Conservation (phyloP, 2,113 vertebrate genomes). For the Elephas maximus region DNA sequence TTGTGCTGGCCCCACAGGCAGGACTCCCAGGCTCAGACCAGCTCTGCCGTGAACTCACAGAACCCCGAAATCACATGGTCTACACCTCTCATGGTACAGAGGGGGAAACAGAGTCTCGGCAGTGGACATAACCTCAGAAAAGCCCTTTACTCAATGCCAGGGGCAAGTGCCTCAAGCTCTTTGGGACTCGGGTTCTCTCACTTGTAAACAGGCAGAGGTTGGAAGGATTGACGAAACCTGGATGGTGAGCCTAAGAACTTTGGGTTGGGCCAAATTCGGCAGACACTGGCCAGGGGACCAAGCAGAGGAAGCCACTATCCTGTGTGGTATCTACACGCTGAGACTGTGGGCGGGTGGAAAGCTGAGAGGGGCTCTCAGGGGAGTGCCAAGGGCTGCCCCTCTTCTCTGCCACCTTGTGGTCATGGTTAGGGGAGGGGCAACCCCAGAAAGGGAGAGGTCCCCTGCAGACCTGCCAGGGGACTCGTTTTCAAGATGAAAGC, state of each 20-base stretch:
- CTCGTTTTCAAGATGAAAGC: neutral
- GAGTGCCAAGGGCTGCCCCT: neutral
- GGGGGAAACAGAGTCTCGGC: neutral
- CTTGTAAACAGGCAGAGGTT: too few species aligned
- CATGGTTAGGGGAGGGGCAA: neutral
- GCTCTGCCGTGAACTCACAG: neutral
- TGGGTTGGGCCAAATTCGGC: fast-evolving
- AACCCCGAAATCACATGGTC: fast-evolving
- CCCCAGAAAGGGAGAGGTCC: too few species aligned
- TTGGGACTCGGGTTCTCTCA: neutral
- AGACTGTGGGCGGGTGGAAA: fast-evolving
- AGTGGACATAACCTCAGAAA: fast-evolving
- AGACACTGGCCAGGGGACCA: neutral
- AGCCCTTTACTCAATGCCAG: fast-evolving
- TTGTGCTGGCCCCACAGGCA: fast-evolving
- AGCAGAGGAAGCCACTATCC: neutral
- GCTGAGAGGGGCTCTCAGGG: neutral
- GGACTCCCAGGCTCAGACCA: neutral
- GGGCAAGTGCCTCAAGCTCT: neutral
- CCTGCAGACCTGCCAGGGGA: too few species aligned
- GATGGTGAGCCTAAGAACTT: fast-evolving
- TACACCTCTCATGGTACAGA: fast-evolving
- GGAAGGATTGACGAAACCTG: fast-evolving
- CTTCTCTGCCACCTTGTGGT: neutral
- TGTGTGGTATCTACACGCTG: neutral